Evolutionary conservation across 2,797 vertebrate species (phyloP), one percentile per base, ranked within the genome.

Genomic region (Amblyraja radiata): DNA sequence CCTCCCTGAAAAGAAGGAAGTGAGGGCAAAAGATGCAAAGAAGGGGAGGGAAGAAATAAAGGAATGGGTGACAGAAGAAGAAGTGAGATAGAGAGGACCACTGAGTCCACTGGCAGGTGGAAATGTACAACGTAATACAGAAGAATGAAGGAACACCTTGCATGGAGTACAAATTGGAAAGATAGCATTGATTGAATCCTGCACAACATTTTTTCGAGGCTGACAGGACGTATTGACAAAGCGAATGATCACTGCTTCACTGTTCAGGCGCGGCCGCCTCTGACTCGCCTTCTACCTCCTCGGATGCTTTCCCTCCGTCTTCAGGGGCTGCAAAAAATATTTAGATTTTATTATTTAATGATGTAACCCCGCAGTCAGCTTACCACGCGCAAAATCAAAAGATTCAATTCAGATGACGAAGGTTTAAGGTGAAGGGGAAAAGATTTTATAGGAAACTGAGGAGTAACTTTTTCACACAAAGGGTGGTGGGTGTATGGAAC

Each of bases 121-220:
- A 92, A 76, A 92, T 76, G 39, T 16, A 74, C 84, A 92, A 58
- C 28, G 0, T 92, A 92, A 92, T 58, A 25, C 90, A 92, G 39
- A 58, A 74, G 73, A 92, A 92, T 46, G 28, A 61, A 88, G 84
- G 71, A 74, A 92, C 39, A 16, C 76, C 25, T 92, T 76, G 90
- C 39, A 92, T 74, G 73, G 90, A 54, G 90, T 92, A 92, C 90
- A 76, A 74, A 92, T 28, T 92, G 71, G 58, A 58, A 71, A 54
- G 36, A 76, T 39, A 39, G 46, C 68, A 92, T 92, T 76, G 73
- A 92, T 54, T 92, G n/a, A 76, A 73, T 92, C 73, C 90, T 58
- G 84, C 84, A 68, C 84, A 88, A 88, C 36, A 88, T 88, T 88
- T 23, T 92, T 92, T 71, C 90, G 14, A 21, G 84, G 63, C 32